Conservation (phyloP, 1,140 invertebrate species). For the Melanaphis sacchari region DNA sequence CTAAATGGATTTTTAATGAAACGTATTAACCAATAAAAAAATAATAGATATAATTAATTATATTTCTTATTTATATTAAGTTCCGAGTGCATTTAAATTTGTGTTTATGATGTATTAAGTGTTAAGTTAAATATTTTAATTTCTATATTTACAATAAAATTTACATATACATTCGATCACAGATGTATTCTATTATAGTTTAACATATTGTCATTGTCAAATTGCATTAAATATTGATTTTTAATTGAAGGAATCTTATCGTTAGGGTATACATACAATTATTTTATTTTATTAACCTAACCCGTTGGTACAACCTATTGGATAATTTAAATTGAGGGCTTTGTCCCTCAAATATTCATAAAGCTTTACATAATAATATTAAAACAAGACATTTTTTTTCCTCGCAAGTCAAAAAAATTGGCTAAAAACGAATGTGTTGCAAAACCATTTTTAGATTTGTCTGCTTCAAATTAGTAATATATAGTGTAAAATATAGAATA, state of each 20-base stretch:
- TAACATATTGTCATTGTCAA: neutral
- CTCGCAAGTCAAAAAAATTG: too few relatives aligned
- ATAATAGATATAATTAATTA: neutral
- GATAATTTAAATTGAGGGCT: too few relatives aligned
- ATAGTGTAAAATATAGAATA: too few relatives aligned
- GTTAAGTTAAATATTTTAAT: neutral
- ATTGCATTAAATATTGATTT: neutral
- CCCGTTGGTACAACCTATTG: neutral
- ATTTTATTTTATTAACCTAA: neutral
- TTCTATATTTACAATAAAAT: neutral
- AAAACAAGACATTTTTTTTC: too few relatives aligned
- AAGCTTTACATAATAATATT: too few relatives aligned
- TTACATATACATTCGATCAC: neutral
- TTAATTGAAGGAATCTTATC: neutral
- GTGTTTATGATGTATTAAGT: neutral
- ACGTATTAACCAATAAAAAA: neutral
- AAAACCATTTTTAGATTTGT: too few relatives aligned
- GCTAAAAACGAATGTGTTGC: too few relatives aligned
- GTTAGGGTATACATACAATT: too few relatives aligned
- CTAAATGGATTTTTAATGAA: neutral
- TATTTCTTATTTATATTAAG: neutral
- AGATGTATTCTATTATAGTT: neutral
- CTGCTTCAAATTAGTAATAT: too few relatives aligned
- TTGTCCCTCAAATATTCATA: too few relatives aligned
- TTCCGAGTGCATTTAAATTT: neutral